phyloP scores from a whole-genome alignment of 2,888 invertebrate genomes.

The Chymomyza caudatula region DNA sequence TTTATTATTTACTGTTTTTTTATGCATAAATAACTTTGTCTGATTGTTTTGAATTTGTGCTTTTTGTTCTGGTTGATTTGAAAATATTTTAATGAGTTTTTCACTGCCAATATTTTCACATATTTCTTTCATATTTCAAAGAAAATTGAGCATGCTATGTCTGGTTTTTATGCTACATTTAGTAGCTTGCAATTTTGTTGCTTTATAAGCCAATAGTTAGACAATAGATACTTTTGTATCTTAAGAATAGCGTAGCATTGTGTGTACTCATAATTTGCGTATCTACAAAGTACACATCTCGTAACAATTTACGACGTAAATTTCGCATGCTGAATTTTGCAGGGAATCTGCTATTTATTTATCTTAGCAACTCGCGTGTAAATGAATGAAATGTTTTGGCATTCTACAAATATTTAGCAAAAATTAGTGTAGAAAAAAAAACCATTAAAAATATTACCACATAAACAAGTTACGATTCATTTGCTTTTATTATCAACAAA shows the following conservation, averaged over 20 bases:
- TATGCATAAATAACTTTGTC: slow-evolving; percentile 20
- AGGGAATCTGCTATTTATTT: slow-evolving; percentile 57
- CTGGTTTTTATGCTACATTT: slow-evolving; percentile 2
- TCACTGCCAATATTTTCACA: background rate
- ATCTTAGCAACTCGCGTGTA: slow-evolving; percentile 36
- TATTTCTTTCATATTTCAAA: background rate
- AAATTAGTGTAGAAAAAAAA: too few species aligned
- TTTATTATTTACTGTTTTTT: slow-evolving; percentile 7
- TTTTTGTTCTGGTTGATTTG: background rate
- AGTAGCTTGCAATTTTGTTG: slow-evolving; percentile 26
- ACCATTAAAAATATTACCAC: too few species aligned
- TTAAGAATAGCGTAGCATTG: slow-evolving; percentile 39
- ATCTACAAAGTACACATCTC: background rate
- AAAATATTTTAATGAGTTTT: slow-evolving; percentile 1
- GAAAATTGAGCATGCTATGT: background rate
- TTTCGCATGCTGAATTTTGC: slow-evolving; percentile 52
- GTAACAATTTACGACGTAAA: slow-evolving; percentile 14
- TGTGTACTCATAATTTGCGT: background rate
- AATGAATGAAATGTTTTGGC: slow-evolving; percentile 60
- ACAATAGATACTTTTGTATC: slow-evolving; percentile 22
- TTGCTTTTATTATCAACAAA: background rate
- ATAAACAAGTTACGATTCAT: background rate
- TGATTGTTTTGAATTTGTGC: background rate
- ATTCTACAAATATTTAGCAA: slow-evolving; percentile 40
- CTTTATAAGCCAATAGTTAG: background rate